phyloP scores from a whole-genome alignment of 2,113 vertebrate species.

The Illadopsis cleaveri region DNA sequence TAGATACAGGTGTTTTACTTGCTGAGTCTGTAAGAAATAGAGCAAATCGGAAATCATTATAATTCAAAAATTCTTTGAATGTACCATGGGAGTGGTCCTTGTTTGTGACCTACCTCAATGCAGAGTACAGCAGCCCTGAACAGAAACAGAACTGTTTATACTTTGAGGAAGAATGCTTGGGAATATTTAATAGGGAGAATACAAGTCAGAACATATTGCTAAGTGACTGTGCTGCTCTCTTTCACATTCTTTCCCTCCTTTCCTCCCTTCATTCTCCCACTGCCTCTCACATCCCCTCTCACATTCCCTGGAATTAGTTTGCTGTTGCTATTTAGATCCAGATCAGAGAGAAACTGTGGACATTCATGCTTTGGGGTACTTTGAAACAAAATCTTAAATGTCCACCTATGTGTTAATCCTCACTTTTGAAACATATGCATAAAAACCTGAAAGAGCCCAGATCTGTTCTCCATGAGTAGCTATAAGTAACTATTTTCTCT shows the following conservation, averaged over 20 bases:
- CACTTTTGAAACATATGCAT: not conserved
- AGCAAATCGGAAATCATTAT: not conserved
- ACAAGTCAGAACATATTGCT: not conserved
- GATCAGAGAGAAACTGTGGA: not conserved
- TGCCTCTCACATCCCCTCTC: not conserved
- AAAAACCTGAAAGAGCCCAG: not conserved
- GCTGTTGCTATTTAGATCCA: not conserved
- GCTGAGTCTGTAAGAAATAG: not conserved
- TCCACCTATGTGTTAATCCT: not conserved
- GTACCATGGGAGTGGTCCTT: not conserved
- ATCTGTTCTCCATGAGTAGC: not conserved
- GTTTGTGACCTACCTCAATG: not conserved
- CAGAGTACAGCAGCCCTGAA: not conserved
- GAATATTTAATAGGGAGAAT: not conserved
- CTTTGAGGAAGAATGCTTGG: not conserved
- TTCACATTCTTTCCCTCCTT: not conserved
- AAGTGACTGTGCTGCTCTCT: not conserved
- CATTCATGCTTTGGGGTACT: not conserved
- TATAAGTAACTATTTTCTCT: slow-evolving; percentile 39
- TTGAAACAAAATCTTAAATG: slow-evolving; percentile 4
- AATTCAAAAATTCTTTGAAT: not conserved
- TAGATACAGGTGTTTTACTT: not conserved
- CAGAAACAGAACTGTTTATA: not conserved
- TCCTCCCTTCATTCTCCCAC: not conserved
- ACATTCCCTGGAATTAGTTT: not conserved